These are phyloP conservation scores for Serranus cabrilla DNA, from an alignment of 2,797 vertebrate species.

Conservation along the genomic window DNA sequence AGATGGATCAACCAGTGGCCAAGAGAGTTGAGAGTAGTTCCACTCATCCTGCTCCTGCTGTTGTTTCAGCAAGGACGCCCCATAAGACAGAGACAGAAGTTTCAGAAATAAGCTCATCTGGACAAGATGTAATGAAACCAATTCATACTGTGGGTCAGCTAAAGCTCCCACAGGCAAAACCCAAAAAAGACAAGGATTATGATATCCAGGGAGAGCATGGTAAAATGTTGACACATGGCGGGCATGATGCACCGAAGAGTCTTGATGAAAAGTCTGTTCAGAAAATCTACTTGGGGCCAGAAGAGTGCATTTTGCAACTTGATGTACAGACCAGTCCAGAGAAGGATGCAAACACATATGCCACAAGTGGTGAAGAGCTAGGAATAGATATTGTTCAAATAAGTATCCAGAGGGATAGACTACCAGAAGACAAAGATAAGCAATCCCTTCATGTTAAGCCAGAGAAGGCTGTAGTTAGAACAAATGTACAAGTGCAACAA, in stretches of 20 bases:
- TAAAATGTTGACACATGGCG: not conserved
- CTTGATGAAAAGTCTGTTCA: not conserved
- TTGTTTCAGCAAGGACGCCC: not conserved
- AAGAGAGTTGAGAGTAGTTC: not conserved
- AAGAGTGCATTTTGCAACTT: slow-evolving; percentile 14
- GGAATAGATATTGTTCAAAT: not conserved
- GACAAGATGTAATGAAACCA: slow-evolving; percentile 14
- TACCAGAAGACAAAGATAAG: not conserved
- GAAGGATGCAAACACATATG: not conserved
- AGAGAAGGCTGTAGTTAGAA: not conserved
- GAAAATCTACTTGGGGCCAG: not conserved
- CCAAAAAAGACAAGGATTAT: not conserved
- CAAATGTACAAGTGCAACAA: not conserved
- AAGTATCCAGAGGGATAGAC: not conserved
- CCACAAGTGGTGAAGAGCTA: not conserved
- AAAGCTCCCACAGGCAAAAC: slow-evolving; percentile 11
- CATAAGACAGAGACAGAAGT: not conserved
- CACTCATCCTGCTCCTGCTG: not conserved
- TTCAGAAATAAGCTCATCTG: slow-evolving; percentile 14
- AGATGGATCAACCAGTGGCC: slow-evolving; percentile 5
- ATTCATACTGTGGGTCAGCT: slow-evolving; percentile 13
- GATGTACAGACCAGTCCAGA: slow-evolving; percentile 6
- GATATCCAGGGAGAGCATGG: not conserved
- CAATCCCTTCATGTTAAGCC: not conserved
- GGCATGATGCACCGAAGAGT: not conserved